These are phyloP conservation scores for Nothocercus nigrocapillus DNA, from an alignment of 2,113 vertebrate genomes.

Conservation along the genomic window DNA sequence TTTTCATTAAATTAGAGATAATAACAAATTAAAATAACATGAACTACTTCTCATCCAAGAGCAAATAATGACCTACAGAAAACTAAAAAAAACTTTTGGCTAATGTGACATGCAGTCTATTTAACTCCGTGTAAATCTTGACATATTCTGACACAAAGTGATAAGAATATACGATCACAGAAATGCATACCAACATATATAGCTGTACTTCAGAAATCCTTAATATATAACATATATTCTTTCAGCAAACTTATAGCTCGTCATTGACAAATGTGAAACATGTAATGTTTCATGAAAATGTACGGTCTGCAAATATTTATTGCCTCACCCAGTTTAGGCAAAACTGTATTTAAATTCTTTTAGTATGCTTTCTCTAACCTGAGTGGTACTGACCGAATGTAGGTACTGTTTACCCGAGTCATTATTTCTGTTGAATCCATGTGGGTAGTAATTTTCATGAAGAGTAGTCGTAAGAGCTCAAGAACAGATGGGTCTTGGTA, in stretches of 20 bases:
- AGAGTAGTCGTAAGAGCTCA: background rate
- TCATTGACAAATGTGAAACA: background rate
- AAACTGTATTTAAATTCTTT: background rate
- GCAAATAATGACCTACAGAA: background rate
- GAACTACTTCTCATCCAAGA: background rate
- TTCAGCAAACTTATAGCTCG: background rate
- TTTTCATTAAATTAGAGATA: background rate
- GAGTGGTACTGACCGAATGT: background rate
- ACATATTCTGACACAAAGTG: background rate
- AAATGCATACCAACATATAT: background rate
- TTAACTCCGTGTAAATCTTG: background rate
- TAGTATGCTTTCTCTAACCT: background rate
- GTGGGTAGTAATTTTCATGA: background rate
- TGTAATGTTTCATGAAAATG: background rate
- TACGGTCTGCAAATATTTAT: background rate
- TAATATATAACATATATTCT: background rate
- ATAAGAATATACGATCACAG: background rate
- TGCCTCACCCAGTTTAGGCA: background rate
- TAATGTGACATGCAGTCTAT: background rate
- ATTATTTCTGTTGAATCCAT: background rate
- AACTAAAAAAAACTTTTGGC: background rate
- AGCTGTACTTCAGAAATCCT: background rate
- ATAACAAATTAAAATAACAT: background rate
- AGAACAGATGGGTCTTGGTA: background rate
- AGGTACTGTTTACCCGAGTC: background rate